Conservation (phyloP, 1,140 invertebrate genomes). For the Drosophila pseudoananassae region DNA sequence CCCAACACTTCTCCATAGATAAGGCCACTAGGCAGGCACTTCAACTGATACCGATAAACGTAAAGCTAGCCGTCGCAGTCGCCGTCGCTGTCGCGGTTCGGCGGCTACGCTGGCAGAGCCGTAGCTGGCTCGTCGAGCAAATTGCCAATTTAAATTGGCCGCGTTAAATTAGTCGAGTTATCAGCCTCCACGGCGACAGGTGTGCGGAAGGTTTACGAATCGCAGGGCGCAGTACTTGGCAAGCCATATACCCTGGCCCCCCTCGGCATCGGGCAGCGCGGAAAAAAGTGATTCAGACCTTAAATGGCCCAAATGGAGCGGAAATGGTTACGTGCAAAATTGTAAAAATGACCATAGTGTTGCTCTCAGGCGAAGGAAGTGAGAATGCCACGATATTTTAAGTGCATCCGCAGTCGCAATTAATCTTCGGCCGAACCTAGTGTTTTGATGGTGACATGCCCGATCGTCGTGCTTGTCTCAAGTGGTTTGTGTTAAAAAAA, state of each 20-base stretch:
- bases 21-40: constrained; percentile 62
- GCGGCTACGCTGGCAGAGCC: constrained; percentile 15
- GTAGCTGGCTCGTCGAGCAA: constrained; percentile 52
- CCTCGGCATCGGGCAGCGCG: constrained; percentile 3
- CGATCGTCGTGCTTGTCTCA: constrained; percentile 37
- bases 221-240: constrained; percentile 22
- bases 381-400: constrained; percentile 18
- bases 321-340: constrained; percentile 60
- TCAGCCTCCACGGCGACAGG: constrained; percentile 80
- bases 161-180: constrained; percentile 84
- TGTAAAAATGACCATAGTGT: constrained; percentile 29
- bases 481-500: constrained; percentile 47
- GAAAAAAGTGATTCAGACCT: constrained; percentile 30
- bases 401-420: constrained; percentile 39
- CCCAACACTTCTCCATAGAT: constrained; percentile 62
- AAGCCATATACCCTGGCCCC: background rate
- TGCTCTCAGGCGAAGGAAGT: constrained; percentile 10
- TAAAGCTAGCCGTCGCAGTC: constrained; percentile 31
- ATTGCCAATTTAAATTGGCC: constrained; percentile 84
- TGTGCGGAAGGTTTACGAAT: constrained; percentile 61
- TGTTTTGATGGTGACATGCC: constrained; percentile 15
- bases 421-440: constrained; percentile 1
- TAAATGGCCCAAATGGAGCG: constrained; percentile 39
- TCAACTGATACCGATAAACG: constrained; percentile 74
- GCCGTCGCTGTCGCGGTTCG: constrained; percentile 16